Conservation (phyloP, 1,140 invertebrate genomes). For the Cecropterus lyciades region DNA sequence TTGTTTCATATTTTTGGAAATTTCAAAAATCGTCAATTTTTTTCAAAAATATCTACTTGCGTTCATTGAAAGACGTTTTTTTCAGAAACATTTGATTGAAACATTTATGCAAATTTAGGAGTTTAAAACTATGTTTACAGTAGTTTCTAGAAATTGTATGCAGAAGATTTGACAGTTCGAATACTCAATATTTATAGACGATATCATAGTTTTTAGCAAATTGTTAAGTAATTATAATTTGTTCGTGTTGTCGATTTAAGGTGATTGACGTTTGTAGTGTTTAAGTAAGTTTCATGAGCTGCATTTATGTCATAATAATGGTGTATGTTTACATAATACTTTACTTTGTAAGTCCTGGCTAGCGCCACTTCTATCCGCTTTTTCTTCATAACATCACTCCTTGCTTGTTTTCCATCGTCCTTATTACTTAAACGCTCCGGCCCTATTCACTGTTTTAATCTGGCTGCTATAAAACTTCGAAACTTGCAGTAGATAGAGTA, state of each 20-base stretch:
- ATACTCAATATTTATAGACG: constrained; percentile 26
- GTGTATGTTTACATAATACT: constrained; percentile 36
- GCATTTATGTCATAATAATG: constrained; percentile 25
- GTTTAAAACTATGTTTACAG: not conserved
- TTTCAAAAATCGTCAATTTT: not conserved
- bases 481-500: too few relatives aligned
- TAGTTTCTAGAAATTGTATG: constrained; percentile 8
- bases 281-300: constrained; percentile 20
- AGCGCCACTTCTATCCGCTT: not conserved
- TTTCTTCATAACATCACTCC: not conserved
- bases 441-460: too few relatives aligned
- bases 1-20: constrained; percentile 18
- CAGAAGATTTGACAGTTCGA: constrained; percentile 7
- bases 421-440: not conserved
- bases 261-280: not conserved
- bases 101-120: not conserved
- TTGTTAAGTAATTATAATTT: constrained; percentile 3
- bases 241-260: not conserved
- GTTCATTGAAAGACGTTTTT: not conserved
- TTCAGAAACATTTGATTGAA: not conserved
- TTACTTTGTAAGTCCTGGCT: constrained; percentile 2
- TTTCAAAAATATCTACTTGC: constrained; percentile 1
- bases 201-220: constrained; percentile 5
- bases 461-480: too few relatives aligned
- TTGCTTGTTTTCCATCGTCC: not conserved